Percentiles rank a stretch among this genome's conserved stretches.
Conservation (phyloP, 2,888 invertebrate species). For the Ommatoiulus sabulosus region DNA sequence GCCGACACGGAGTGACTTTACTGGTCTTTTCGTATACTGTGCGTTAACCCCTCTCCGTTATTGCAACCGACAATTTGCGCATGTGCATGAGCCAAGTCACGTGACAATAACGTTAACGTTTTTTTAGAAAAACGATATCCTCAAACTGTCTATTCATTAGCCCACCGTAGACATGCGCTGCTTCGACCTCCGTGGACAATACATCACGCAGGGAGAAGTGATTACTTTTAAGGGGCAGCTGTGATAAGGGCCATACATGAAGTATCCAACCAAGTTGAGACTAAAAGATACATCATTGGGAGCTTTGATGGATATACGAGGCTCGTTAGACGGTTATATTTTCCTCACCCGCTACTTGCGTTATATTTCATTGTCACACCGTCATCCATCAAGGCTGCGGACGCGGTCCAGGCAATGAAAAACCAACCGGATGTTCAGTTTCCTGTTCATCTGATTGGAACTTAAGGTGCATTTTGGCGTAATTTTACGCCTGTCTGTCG, state of each 20-base stretch:
- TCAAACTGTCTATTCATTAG: not conserved
- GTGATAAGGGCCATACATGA: conserved; percentile 31
- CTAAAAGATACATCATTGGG: conserved; percentile 27
- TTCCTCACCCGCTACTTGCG: not conserved
- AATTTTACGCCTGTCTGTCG: conserved; percentile 28
- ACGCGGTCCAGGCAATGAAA: not conserved
- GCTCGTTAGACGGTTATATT: conserved; percentile 28
- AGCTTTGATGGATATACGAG: conserved; percentile 14
- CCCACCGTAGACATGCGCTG: not conserved
- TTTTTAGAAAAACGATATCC: no score
- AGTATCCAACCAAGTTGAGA: conserved; percentile 5
- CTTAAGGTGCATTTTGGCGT: not conserved
- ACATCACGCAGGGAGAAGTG: not conserved
- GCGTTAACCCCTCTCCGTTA: no score
- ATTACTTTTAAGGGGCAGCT: conserved; percentile 40
- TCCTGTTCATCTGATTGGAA: conserved; percentile 2
- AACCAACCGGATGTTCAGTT: not conserved
- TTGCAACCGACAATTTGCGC: no score
- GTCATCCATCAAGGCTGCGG: not conserved
- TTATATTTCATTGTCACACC: conserved; percentile 35
- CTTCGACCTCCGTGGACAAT: not conserved
- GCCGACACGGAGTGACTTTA: no score
- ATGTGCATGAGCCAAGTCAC: no score
- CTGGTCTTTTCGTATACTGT: no score
- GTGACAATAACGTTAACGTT: no score